Conservation (phyloP, 2,113 vertebrate genomes). For the Urocolius indicus region DNA sequence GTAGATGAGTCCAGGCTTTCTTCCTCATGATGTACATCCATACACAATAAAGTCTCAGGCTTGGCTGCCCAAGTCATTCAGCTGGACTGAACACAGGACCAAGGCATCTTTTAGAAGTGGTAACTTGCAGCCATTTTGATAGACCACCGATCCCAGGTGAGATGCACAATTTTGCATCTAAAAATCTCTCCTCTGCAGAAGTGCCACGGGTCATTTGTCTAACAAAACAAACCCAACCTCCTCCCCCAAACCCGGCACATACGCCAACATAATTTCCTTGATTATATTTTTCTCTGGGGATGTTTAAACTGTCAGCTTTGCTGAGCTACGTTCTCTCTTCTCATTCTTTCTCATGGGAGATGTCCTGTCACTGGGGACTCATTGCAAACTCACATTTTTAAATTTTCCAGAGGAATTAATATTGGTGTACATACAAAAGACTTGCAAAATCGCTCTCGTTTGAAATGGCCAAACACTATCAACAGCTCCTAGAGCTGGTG, state of each 20-base stretch:
- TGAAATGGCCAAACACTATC: not conserved
- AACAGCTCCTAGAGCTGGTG: not conserved
- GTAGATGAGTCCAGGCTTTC: constrained; percentile 32
- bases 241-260: not conserved
- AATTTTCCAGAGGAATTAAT: constrained; percentile 41
- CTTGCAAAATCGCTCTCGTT: not conserved
- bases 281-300: constrained; percentile 28
- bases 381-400: not conserved
- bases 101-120: not conserved
- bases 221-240: constrained; percentile 31
- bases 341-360: constrained; percentile 11
- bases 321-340: not conserved
- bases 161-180: not conserved
- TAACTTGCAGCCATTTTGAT: not conserved
- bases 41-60: not conserved
- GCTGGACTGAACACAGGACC: not conserved
- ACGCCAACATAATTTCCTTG: constrained; percentile 26
- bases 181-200: not conserved
- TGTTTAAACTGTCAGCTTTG: constrained; percentile 37
- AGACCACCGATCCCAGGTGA: not conserved
- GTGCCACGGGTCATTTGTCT: not conserved
- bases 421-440: not conserved
- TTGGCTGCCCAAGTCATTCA: not conserved
- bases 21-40: not conserved
- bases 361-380: not conserved